Conservation (phyloP, 2,797 vertebrate genomes). For the Nyctibius grandis region DNA sequence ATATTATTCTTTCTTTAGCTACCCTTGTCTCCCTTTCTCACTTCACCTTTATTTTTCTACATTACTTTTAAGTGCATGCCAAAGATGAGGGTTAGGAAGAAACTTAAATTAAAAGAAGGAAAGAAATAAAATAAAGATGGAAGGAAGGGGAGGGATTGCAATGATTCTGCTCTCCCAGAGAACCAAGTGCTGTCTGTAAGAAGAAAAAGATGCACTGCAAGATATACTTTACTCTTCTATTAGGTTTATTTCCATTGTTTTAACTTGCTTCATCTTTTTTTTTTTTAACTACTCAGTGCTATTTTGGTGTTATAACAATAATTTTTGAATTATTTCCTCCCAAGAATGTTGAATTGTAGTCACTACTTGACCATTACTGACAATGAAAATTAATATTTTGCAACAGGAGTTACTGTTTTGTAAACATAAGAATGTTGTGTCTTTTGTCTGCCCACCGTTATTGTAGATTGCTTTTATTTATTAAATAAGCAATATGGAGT, state of each 20-base stretch:
- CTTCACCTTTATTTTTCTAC: background rate
- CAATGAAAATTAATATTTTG: background rate
- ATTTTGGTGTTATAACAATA: background rate
- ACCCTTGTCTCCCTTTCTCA: background rate
- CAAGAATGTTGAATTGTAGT: background rate
- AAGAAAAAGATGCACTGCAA: background rate
- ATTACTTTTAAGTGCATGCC: background rate
- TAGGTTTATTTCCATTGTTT: background rate
- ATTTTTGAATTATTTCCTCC: background rate
- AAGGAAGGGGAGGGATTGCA: background rate
- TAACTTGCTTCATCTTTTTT: background rate
- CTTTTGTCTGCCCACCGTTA: slow-evolving; percentile 4
- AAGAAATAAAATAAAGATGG: background rate
- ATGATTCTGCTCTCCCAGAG: background rate
- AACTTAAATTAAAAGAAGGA: background rate
- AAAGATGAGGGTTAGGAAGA: background rate
- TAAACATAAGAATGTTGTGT: background rate
- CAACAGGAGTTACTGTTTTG: background rate
- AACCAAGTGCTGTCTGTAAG: background rate
- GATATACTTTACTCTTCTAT: background rate
- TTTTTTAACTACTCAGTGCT: background rate
- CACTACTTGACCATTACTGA: background rate
- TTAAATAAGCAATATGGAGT: slow-evolving; percentile 20
- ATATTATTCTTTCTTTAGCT: background rate
- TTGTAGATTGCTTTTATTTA: slow-evolving; percentile 31